Base-by-base conservation (phyloP, 1,140 invertebrate species). In the Tachypleus tridentatus region DNA sequence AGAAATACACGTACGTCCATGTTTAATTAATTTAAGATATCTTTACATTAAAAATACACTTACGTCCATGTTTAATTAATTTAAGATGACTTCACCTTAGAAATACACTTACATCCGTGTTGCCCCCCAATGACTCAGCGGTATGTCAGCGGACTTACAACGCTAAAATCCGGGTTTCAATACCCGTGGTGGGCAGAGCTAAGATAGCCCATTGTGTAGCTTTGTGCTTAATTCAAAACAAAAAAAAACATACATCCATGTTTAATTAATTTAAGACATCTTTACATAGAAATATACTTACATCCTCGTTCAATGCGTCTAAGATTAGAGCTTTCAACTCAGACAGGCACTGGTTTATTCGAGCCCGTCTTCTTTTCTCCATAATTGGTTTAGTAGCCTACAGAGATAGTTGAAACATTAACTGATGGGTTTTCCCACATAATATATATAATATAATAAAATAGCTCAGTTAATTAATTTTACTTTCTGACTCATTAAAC, bases 351-450 rank as follows among this genome's bases (percentile, higher is more conserved):
- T 87, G 84, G 78, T 93, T 94, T 70, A 94, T 94, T 70, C 91
- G 79, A 51, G 89, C 90, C 58, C 91, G 80, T 69, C 91, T 77
- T 69, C 88, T 82, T 76, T 93, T 93, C 74, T 93, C 91, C 89
- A 93, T 93, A 66, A 93, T 88, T 4, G 91, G 91, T 77, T 94
- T 93, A 73, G 91, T 91, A 53, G 87, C 91, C 89, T 93, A 82
- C 62, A 85, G 85, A 74, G 72, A 76, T 68, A 77, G 76, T 76
- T 65, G 68, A 62, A 58, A 73, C 70, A 54, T 62, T 57, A 60
- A 4, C 29, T 51, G 63, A 67, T 64, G 60, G 52, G 5, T 54
- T 54, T 54, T 7, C 53, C 53, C n/a, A 54, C n/a, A 54, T 54
- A 54, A 54, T 54, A 52, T n/a, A n/a, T 57, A 10, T 4, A 10